Evolutionary conservation across 2,888 invertebrate genomes (phyloP).

Genomic region (Brachyptera putata): DNA sequence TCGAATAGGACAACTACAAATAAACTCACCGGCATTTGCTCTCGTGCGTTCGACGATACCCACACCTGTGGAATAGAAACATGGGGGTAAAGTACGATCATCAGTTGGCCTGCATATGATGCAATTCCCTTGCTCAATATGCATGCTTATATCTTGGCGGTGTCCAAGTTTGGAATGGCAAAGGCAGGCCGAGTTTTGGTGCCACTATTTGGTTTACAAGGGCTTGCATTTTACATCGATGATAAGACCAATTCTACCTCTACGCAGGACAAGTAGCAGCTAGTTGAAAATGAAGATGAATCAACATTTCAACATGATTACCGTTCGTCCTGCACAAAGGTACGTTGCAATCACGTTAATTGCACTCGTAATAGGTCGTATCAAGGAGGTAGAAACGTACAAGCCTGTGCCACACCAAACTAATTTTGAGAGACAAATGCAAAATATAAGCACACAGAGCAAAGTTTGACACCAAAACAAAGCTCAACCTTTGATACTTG

Average conservation of each 20-base stretch:
- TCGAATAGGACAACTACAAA: no score
- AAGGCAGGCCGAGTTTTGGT: slow-evolving; percentile 64
- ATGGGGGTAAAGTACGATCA: not conserved
- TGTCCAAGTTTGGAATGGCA: slow-evolving; percentile 68
- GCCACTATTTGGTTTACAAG: slow-evolving; percentile 43
- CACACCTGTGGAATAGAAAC: slow-evolving; percentile 61
- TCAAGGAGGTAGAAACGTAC: slow-evolving; percentile 25
- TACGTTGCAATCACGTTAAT: not conserved
- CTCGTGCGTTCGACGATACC: slow-evolving; percentile 66
- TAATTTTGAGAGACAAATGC: slow-evolving; percentile 35
- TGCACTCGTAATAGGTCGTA: not conserved
- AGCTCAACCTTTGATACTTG: slow-evolving; percentile 33
- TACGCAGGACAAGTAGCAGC: not conserved
- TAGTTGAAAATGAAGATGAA: not conserved
- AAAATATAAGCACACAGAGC: slow-evolving; percentile 47
- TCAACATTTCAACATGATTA: not conserved
- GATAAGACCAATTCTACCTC: not conserved
- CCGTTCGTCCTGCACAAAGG: not conserved
- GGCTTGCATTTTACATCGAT: not conserved
- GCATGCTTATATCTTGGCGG: slow-evolving; percentile 52
- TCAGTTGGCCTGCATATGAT: slow-evolving; percentile 30
- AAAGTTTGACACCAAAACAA: slow-evolving; percentile 52
- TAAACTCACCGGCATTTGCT: slow-evolving; percentile 79
- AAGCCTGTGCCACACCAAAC: slow-evolving; percentile 52
- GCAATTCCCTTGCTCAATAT: slow-evolving; percentile 44